Percentiles rank a stretch among this genome's conserved stretches.
These are phyloP conservation scores for Muscicapa comitata DNA, from an alignment of 2,797 vertebrate species.

Conservation along the genomic window DNA sequence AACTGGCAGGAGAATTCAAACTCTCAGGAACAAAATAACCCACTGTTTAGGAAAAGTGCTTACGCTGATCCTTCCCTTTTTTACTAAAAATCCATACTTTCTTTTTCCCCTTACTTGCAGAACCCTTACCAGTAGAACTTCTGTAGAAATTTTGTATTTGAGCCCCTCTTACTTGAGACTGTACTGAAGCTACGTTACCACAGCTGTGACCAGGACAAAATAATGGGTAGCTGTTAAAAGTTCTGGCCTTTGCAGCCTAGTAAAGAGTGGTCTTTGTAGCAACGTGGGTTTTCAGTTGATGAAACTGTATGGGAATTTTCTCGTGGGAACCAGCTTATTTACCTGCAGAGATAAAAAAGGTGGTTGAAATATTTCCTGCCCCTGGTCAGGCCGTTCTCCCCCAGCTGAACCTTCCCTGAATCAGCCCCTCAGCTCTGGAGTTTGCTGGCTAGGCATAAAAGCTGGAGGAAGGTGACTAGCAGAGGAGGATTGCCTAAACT, in stretches of 20 bases:
- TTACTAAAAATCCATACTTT: not conserved
- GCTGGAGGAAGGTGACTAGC: not conserved
- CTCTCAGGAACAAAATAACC: not conserved
- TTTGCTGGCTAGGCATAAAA: not conserved
- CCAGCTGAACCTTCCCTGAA: not conserved
- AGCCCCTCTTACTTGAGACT: not conserved
- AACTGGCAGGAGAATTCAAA: not conserved
- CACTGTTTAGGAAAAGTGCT: not conserved
- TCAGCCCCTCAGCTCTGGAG: not conserved
- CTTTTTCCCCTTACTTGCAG: not conserved
- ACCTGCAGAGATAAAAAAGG: not conserved
- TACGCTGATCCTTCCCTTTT: not conserved
- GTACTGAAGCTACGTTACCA: not conserved
- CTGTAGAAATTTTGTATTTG: not conserved
- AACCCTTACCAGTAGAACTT: not conserved
- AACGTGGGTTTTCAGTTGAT: not conserved
- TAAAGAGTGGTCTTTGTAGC: not conserved
- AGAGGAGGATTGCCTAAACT: not conserved
- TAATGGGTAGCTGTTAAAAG: not conserved
- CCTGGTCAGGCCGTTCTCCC: rapidly evolving
- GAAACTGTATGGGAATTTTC: not conserved
- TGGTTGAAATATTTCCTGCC: not conserved
- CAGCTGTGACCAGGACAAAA: not conserved
- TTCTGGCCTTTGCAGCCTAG: not conserved
- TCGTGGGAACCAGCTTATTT: not conserved